Evolutionary conservation across 2,797 vertebrate genomes (phyloP).

Genomic region (Spea hammondii): DNA sequence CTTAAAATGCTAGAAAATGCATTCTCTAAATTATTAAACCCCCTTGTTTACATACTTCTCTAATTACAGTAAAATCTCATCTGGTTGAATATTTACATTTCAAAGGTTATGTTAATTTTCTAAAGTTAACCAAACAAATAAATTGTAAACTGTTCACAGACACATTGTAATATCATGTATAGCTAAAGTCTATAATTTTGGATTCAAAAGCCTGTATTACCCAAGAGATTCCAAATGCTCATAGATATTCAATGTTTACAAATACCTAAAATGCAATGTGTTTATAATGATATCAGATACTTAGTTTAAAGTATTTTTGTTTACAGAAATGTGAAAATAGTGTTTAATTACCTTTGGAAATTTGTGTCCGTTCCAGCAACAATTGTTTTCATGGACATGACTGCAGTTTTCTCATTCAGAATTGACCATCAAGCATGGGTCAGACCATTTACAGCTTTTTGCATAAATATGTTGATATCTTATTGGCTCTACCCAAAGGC

Average conservation of each 20-base stretch:
- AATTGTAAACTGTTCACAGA: constrained; percentile 4
- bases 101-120: constrained; percentile 26
- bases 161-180: constrained; percentile 12
- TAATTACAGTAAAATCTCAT: constrained; percentile 35
- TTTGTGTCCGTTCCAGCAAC: no score
- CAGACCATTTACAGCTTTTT: no score
- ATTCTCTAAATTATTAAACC: constrained; percentile 23
- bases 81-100: constrained; percentile 42
- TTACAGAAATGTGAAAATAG: background rate
- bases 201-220: background rate
- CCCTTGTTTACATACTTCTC: constrained; percentile 27
- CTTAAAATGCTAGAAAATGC: background rate
- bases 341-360: no score
- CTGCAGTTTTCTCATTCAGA: no score
- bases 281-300: no score
- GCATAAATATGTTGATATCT: no score
- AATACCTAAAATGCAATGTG: no score
- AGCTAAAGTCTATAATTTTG: background rate
- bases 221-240: background rate
- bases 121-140: constrained; percentile 15
- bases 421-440: no score
- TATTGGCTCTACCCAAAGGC: no score
- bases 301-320: background rate
- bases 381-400: no score
- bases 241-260: background rate